Conservation (phyloP, 1,140 invertebrate genomes). For the Wiebesia pumilae region DNA sequence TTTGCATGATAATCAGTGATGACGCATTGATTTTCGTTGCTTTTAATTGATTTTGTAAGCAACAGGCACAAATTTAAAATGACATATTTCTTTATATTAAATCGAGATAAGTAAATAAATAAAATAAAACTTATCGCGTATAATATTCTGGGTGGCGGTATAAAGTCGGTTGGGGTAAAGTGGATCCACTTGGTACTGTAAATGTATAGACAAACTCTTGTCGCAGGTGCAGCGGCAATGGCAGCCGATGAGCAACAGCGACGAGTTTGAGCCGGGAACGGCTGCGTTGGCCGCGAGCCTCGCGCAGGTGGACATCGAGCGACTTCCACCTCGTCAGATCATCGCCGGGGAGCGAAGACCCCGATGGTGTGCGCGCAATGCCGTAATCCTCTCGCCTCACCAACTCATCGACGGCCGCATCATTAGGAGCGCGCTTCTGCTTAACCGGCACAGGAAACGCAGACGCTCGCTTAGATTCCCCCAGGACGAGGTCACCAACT, state of each 20-base stretch:
- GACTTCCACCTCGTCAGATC: constrained; percentile 38
- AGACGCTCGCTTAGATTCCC: constrained; percentile 14
- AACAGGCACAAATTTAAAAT: neutral
- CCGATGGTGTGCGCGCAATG: constrained; percentile 35
- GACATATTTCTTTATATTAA: neutral
- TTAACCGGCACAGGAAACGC: constrained; percentile 31
- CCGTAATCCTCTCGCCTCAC: constrained; percentile 27
- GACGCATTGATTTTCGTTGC: neutral
- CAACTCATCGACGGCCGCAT: constrained; percentile 45
- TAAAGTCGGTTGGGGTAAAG: neutral
- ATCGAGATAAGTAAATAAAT: no score
- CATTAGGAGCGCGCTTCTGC: constrained; percentile 40
- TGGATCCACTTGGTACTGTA: neutral
- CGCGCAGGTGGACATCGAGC: constrained; percentile 45
- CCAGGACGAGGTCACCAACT: constrained; percentile 18
- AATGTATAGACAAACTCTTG: neutral
- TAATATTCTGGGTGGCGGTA: neutral
- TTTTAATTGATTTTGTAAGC: neutral
- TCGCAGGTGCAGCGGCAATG: neutral
- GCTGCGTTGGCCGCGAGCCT: constrained; percentile 13
- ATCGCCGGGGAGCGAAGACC: constrained; percentile 11
- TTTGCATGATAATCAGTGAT: neutral
- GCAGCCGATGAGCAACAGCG: constrained; percentile 11
- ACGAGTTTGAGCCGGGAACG: constrained; percentile 10
- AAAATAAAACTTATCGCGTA: neutral